phyloP scores from a whole-genome alignment of 2,797 vertebrate genomes.

The Euthynnus affinis region DNA sequence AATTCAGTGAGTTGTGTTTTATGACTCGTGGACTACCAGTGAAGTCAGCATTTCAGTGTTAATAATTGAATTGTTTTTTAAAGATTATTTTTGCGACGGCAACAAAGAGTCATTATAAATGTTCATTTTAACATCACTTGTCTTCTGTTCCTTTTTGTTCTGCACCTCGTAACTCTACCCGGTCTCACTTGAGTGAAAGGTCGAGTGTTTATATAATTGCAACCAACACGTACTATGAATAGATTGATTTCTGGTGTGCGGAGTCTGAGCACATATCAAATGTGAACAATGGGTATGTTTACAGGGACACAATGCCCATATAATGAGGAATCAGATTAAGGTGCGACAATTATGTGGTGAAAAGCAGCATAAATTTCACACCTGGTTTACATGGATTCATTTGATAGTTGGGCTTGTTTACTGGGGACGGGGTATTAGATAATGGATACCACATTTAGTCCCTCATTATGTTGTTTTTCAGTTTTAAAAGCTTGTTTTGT shows the following conservation, averaged over 20 bases:
- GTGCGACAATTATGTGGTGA: slow-evolving; percentile 7
- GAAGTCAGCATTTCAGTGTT: slow-evolving; percentile 89
- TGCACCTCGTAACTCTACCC: slow-evolving; percentile 55
- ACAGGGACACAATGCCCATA: slow-evolving; percentile 16
- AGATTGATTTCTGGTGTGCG: slow-evolving; percentile 39
- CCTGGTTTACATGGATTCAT: slow-evolving; percentile 26
- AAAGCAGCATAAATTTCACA: slow-evolving; percentile 14
- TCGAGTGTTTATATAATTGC: slow-evolving; percentile 54
- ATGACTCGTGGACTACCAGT: slow-evolving; percentile 90
- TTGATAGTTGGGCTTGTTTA: slow-evolving; percentile 25
- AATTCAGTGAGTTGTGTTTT: slow-evolving; percentile 89
- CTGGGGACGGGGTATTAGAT: neutral
- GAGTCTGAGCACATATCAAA: slow-evolving; percentile 24
- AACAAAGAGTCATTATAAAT: slow-evolving; percentile 92
- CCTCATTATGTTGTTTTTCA: slow-evolving; percentile 17
- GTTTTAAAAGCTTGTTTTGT: slow-evolving; percentile 20
- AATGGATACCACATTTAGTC: slow-evolving; percentile 1
- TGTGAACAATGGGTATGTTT: slow-evolving; percentile 21
- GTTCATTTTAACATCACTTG: slow-evolving; percentile 92
- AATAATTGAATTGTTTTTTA: slow-evolving; percentile 91
- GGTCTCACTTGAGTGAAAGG: slow-evolving; percentile 53
- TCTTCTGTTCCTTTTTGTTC: slow-evolving; percentile 89
- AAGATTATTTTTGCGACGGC: slow-evolving; percentile 87
- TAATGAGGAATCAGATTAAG: slow-evolving; percentile 19
- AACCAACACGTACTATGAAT: slow-evolving; percentile 47